phyloP scores from a whole-genome alignment of 1,140 invertebrate species.

The Atta colombica region DNA sequence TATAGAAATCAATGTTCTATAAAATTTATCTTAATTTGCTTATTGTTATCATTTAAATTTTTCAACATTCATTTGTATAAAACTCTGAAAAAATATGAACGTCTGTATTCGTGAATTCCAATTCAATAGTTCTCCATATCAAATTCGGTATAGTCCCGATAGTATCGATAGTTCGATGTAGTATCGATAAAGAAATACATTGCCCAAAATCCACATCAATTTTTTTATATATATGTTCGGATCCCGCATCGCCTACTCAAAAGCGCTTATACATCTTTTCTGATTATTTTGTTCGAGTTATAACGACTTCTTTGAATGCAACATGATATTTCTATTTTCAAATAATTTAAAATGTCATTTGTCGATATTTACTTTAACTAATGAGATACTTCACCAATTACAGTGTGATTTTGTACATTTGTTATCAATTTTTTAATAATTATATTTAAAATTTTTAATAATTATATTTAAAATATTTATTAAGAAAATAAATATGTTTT shows the following conservation, averaged over 20 bases:
- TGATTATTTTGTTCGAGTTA: conserved; percentile 84
- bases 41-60: too few relatives aligned
- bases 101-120: neutral
- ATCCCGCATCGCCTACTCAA: too few relatives aligned
- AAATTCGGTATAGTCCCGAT: neutral
- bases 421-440: too few relatives aligned
- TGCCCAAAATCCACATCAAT: neutral
- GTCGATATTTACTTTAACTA: conserved; percentile 87
- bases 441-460: too few relatives aligned
- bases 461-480: too few relatives aligned
- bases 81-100: too few relatives aligned
- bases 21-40: too few relatives aligned
- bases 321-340: neutral
- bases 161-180: neutral
- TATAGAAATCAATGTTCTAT: too few relatives aligned
- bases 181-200: neutral
- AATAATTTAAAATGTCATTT: neutral
- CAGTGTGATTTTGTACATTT: too few relatives aligned
- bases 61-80: too few relatives aligned
- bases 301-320: conserved; percentile 58
- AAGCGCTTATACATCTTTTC: neutral
- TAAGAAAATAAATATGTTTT: too few relatives aligned
- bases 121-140: neutral
- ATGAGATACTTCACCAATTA: too few relatives aligned
- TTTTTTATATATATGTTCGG: neutral